phyloP scores from a whole-genome alignment of 2,888 invertebrate species.

The Trachelus tabidus region DNA sequence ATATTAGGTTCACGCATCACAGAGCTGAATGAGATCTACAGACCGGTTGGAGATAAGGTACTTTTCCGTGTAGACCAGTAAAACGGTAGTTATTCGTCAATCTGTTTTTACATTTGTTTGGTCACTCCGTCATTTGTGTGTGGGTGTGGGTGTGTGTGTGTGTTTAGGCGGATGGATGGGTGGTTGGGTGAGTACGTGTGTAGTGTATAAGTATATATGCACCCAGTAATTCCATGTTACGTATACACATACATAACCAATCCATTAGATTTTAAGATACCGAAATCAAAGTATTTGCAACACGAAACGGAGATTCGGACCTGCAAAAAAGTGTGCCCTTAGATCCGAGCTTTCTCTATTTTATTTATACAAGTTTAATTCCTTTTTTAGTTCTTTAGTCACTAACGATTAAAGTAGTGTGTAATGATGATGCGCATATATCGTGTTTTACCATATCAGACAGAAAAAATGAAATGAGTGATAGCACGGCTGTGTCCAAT shows the following conservation, averaged over 20 bases:
- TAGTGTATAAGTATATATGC: background rate
- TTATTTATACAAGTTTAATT: background rate
- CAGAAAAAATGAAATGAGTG: background rate
- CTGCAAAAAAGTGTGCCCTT: slow-evolving; percentile 38
- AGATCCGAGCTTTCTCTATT: slow-evolving; percentile 8
- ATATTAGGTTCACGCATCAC: background rate
- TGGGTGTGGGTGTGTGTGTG: no score
- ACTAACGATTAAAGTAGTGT: background rate
- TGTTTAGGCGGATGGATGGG: no score
- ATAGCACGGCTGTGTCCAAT: background rate
- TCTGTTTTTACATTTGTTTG: background rate
- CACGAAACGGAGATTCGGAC: slow-evolving; percentile 27
- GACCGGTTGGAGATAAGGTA: slow-evolving; percentile 1
- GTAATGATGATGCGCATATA: background rate
- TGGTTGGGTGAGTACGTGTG: background rate
- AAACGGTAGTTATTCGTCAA: background rate
- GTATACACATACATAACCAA: slow-evolving; percentile 6
- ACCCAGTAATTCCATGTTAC: background rate
- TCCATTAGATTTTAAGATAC: slow-evolving; percentile 34
- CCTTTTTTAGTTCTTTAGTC: background rate
- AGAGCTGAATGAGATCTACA: background rate
- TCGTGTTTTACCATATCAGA: background rate
- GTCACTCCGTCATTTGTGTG: background rate
- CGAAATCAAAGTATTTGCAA: slow-evolving; percentile 33
- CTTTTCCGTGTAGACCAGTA: background rate